phyloP scores from a whole-genome alignment of 2,888 invertebrate genomes.

The Deilephila elpenor region DNA sequence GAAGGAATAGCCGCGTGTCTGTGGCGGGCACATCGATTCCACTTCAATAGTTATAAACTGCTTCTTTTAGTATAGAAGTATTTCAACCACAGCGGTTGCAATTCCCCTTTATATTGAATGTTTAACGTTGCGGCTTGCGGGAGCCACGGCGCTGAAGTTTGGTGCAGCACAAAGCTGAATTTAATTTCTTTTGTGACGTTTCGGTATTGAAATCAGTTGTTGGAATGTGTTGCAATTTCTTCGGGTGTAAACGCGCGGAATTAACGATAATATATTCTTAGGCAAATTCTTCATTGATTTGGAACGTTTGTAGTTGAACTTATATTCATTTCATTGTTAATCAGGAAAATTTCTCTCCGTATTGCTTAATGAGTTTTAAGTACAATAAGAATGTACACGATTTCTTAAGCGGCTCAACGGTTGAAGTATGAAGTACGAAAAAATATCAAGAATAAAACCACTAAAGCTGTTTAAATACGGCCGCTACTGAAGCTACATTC shows the following conservation, averaged over 20 bases:
- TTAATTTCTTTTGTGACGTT: slow-evolving; percentile 33
- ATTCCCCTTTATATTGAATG: slow-evolving; percentile 48
- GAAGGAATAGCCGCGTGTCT: slow-evolving; percentile 45
- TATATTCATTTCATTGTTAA: neutral
- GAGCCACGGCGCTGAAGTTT: slow-evolving; percentile 37
- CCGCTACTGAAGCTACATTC: no score
- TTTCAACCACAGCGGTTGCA: slow-evolving; percentile 44
- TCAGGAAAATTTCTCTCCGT: no score
- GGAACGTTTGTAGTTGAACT: neutral
- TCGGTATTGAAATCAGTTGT: slow-evolving; percentile 21
- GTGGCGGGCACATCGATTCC: slow-evolving; percentile 53
- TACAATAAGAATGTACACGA: no score
- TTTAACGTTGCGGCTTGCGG: slow-evolving; percentile 46
- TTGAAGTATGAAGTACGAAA: no score
- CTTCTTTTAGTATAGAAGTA: slow-evolving; percentile 52
- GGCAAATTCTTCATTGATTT: neutral
- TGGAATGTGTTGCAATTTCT: slow-evolving; percentile 9
- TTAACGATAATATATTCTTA: no score
- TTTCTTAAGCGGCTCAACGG: no score
- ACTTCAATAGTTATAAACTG: slow-evolving; percentile 58
- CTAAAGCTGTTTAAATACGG: no score
- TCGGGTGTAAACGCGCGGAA: neutral
- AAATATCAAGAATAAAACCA: no score
- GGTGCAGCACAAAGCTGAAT: slow-evolving; percentile 34
- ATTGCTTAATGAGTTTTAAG: no score